These are phyloP conservation scores for Acanthacorydalis orientalis DNA, from an alignment of 2,888 invertebrate genomes.

Conservation along the genomic window DNA sequence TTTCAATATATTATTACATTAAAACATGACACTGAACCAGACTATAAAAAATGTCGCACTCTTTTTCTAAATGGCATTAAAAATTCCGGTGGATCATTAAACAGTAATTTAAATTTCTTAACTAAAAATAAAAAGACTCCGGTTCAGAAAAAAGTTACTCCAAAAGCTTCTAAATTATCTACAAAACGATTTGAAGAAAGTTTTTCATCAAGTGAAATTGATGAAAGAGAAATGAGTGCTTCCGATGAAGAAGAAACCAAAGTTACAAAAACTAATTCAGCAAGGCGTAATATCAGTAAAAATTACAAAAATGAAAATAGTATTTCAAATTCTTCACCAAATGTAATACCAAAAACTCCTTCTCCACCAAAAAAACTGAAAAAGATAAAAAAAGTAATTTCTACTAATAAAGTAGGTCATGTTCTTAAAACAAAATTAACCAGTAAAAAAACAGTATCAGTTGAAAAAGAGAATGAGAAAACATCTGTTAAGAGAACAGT, in stretches of 20 bases:
- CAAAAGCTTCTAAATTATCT: not conserved
- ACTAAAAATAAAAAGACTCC: not conserved
- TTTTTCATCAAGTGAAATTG: not conserved
- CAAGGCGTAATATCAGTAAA: too few relatives aligned
- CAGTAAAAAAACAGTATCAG: too few relatives aligned
- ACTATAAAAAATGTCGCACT: conserved; percentile 53
- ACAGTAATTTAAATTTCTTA: conserved; percentile 40
- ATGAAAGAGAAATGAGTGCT: not conserved
- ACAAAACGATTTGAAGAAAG: not conserved
- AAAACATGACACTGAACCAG: conserved; percentile 51
- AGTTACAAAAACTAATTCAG: not conserved
- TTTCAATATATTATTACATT: conserved; percentile 50
- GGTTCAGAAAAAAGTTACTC: not conserved
- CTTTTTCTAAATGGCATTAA: conserved; percentile 49
- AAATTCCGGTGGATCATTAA: conserved; percentile 34
- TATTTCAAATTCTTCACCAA: too few relatives aligned
- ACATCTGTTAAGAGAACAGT: too few relatives aligned
- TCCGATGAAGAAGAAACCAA: not conserved
- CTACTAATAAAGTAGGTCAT: too few relatives aligned
- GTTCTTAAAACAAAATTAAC: too few relatives aligned
- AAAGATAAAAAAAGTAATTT: too few relatives aligned
- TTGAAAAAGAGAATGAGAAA: too few relatives aligned
- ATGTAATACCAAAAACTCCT: too few relatives aligned
- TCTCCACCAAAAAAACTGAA: too few relatives aligned
- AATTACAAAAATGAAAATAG: too few relatives aligned